These are phyloP conservation scores for Hystrix brachyura DNA, from an alignment of 2,113 vertebrate genomes.

Conservation along the genomic window DNA sequence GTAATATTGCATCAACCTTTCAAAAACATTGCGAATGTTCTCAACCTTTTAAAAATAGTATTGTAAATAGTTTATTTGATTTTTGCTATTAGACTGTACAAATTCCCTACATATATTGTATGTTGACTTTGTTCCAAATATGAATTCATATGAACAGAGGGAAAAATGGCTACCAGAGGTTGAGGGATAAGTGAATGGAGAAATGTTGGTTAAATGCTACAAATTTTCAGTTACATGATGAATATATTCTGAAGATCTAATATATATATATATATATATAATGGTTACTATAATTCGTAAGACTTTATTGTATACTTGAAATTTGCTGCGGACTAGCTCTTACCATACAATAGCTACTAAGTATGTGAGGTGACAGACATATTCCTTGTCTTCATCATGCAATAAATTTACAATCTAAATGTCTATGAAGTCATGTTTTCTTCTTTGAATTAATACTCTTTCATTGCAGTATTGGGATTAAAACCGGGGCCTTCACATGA, in stretches of 20 bases:
- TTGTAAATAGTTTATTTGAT: not conserved
- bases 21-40: not conserved
- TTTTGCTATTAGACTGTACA: not conserved
- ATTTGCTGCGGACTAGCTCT: not conserved
- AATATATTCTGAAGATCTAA: not conserved
- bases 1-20: not conserved
- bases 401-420: not conserved
- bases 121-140: not conserved
- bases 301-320: not conserved
- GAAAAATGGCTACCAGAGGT: accelerated
- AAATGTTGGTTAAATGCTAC: not conserved
- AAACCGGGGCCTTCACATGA: too few relatives aligned
- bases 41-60: not conserved
- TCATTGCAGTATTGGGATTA: not conserved
- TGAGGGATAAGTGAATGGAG: not conserved
- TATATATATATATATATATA: not conserved
- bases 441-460: not conserved
- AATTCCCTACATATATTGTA: not conserved
- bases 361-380: not conserved
- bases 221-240: not conserved
- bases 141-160: too few relatives aligned
- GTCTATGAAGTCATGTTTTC: not conserved
- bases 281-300: not conserved
- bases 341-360: not conserved
- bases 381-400: not conserved